Percentiles rank a stretch among this genome's conserved stretches.
Conservation (phyloP, 2,797 vertebrate genomes). For the Coccyzus lansbergi region DNA sequence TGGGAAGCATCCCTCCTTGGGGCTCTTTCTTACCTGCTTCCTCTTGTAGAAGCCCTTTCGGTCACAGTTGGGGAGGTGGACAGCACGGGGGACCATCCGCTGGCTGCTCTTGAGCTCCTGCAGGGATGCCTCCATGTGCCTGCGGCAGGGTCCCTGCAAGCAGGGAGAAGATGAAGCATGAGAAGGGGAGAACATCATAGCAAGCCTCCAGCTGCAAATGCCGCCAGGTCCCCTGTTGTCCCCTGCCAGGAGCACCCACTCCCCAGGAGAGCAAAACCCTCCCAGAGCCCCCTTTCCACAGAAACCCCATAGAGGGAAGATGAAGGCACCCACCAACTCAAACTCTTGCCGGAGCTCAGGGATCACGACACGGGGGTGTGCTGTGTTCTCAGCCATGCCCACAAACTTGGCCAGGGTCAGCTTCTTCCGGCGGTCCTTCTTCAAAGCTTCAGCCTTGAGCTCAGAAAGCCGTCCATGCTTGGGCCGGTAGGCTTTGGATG, state of each 20-base stretch:
- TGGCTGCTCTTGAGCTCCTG: conserved; percentile 94
- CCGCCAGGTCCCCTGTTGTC: background rate
- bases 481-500: conserved; percentile 85
- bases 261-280: background rate
- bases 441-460: conserved; percentile 90
- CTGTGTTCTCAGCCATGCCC: conserved; percentile 83
- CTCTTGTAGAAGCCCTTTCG: conserved; percentile 98
- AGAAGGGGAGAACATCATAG: background rate
- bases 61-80: conserved; percentile 98
- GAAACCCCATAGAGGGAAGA: fast-evolving
- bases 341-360: conserved; percentile 90
- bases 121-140: conserved; percentile 94
- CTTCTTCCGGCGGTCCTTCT: conserved; percentile 89
- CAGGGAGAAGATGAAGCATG: background rate
- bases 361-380: conserved; percentile 79
- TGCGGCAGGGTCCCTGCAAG: conserved; percentile 91
- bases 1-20: background rate
- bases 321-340: conserved; percentile 86
- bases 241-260: fast-evolving
- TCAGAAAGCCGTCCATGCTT: conserved; percentile 87
- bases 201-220: background rate
- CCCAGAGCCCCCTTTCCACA: fast-evolving
- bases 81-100: conserved; percentile 86
- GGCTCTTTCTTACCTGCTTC: conserved; percentile 86
- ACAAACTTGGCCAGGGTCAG: conserved; percentile 84